Conservation (phyloP, 1,140 invertebrate species). For the Sipha flava region DNA sequence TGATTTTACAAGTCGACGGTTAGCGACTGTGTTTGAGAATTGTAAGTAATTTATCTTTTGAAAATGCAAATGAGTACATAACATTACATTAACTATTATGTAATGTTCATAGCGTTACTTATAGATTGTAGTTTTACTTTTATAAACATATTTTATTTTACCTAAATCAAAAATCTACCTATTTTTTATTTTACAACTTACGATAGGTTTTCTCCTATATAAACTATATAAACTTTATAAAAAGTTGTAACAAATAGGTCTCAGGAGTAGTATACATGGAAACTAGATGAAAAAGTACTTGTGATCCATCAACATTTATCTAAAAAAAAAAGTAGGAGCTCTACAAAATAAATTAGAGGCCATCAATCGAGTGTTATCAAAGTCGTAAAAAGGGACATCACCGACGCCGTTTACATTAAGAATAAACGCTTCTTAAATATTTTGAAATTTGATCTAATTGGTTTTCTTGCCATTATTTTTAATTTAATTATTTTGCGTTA, state of each 20-base stretch:
- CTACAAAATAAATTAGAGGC: slow-evolving; percentile 3
- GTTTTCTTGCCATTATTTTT: neutral
- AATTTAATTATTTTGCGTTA: neutral
- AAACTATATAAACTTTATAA: neutral
- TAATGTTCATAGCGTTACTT: too few relatives aligned
- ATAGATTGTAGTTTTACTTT: neutral
- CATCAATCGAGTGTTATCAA: neutral
- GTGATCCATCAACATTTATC: neutral
- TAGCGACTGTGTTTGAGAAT: too few relatives aligned
- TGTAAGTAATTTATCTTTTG: too few relatives aligned
- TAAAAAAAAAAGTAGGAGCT: neutral
- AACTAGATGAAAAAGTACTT: neutral
- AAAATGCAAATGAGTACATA: too few relatives aligned
- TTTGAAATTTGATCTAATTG: neutral
- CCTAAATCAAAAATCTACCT: neutral
- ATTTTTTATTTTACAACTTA: neutral
- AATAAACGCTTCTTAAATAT: neutral
- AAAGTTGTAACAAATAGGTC: neutral
- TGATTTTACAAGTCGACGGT: too few relatives aligned
- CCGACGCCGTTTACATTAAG: neutral
- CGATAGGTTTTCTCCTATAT: neutral
- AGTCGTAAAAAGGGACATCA: neutral
- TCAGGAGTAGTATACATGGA: neutral
- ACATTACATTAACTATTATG: too few relatives aligned
- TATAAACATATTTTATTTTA: neutral